These are phyloP conservation scores for Xestia ashworthii DNA, from an alignment of 2,888 invertebrate species.

Conservation along the genomic window DNA sequence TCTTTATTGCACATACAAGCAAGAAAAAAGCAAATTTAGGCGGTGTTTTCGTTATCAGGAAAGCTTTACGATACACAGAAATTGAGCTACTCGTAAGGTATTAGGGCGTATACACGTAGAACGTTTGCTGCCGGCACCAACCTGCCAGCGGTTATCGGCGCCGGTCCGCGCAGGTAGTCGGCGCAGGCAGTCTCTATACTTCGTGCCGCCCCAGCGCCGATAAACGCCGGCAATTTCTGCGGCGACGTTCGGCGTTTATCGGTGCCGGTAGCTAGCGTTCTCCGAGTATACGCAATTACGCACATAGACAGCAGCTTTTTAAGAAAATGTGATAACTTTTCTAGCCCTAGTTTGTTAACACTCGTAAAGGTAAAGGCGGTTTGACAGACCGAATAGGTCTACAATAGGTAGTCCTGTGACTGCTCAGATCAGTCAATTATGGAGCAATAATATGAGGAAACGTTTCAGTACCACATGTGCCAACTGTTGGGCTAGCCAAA, in stretches of 20 bases:
- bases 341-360: neutral
- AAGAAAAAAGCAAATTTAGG: neutral
- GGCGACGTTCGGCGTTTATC: no score
- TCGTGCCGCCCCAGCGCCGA: no score
- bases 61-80: neutral
- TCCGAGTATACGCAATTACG: no score
- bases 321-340: neutral
- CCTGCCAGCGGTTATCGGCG: no score
- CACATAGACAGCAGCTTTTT: neutral
- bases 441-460: neutral
- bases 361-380: neutral
- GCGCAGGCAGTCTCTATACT: no score
- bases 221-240: no score
- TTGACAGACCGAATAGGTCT: neutral
- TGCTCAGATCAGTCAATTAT: neutral
- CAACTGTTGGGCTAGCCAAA: no score
- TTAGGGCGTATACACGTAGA: neutral
- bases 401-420: neutral
- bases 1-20: neutral
- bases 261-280: no score
- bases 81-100: neutral
- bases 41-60: no score
- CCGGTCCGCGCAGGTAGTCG: no score
- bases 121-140: no score
- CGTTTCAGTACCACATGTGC: no score